Evolutionary conservation across 2,888 invertebrate genomes (phyloP).

Genomic region (Tachina lurida): DNA sequence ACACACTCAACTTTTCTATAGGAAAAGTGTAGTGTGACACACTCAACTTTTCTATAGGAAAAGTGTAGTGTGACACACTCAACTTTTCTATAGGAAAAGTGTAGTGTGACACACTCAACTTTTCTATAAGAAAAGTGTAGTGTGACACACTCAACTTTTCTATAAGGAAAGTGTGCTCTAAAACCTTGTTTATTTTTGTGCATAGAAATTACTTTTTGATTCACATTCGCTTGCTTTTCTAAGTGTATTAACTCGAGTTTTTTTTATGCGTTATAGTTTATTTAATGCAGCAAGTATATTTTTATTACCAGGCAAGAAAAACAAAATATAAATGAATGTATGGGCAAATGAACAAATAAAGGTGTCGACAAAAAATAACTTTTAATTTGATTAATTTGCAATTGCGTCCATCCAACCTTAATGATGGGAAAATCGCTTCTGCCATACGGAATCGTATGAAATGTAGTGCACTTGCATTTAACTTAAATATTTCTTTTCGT

Average conservation of each 20-base stretch:
- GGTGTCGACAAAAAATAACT: slow-evolving; percentile 74
- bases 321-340: slow-evolving; percentile 35
- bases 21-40: no score
- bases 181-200: no score
- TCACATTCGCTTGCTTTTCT: background rate
- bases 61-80: no score
- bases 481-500: slow-evolving; percentile 39
- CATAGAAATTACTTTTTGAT: no score
- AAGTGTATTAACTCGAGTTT: slow-evolving; percentile 16
- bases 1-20: no score
- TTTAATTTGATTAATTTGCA: slow-evolving; percentile 80
- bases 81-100: no score
- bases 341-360: slow-evolving; percentile 45
- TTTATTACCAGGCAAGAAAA: slow-evolving; percentile 28
- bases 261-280: slow-evolving; percentile 27
- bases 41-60: no score
- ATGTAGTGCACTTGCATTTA: slow-evolving; percentile 49
- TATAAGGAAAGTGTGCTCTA: no score
- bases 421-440: slow-evolving; percentile 78
- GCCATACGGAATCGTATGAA: slow-evolving; percentile 58
- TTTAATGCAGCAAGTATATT: slow-evolving; percentile 58
- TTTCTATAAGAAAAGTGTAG: no score
- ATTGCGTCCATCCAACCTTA: slow-evolving; percentile 73
- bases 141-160: no score
- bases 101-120: no score